Conservation (phyloP, 2,888 invertebrate genomes). For the Nasonovia ribisnigri region DNA sequence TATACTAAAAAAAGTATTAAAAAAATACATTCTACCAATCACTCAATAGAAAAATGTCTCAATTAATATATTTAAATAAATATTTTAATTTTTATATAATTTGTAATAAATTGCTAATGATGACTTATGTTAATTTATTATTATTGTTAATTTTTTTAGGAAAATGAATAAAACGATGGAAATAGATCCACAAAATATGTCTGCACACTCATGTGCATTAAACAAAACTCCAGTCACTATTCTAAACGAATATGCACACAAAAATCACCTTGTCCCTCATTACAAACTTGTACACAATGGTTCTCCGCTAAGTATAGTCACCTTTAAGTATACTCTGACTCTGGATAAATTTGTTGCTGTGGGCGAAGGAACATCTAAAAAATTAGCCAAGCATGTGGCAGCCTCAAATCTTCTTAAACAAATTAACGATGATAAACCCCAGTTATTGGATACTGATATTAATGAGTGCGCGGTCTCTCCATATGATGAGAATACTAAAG, state of each 20-base stretch:
- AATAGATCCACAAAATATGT: neutral
- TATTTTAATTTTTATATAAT: neutral
- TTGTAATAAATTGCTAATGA: neutral
- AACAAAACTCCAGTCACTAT: conserved; percentile 77
- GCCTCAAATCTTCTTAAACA: no score
- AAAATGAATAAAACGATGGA: neutral
- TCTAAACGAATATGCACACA: conserved; percentile 77
- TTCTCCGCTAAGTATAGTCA: conserved; percentile 69
- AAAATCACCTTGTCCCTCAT: conserved; percentile 73
- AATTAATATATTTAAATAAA: neutral
- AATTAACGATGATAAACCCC: no score
- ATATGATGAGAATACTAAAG: no score
- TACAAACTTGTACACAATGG: conserved; percentile 74
- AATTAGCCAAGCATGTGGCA: no score
- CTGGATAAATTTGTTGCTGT: no score
- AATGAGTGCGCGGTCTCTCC: no score
- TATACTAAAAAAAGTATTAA: no score
- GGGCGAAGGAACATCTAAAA: no score
- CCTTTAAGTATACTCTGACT: conserved; percentile 66
- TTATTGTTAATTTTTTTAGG: no score
- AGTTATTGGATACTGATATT: no score
- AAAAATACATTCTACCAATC: neutral
- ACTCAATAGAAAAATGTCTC: neutral
- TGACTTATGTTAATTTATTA: neutral
- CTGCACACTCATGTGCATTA: neutral